phyloP scores from a whole-genome alignment of 2,888 invertebrate genomes.

The Aspidiotus rigidus region DNA sequence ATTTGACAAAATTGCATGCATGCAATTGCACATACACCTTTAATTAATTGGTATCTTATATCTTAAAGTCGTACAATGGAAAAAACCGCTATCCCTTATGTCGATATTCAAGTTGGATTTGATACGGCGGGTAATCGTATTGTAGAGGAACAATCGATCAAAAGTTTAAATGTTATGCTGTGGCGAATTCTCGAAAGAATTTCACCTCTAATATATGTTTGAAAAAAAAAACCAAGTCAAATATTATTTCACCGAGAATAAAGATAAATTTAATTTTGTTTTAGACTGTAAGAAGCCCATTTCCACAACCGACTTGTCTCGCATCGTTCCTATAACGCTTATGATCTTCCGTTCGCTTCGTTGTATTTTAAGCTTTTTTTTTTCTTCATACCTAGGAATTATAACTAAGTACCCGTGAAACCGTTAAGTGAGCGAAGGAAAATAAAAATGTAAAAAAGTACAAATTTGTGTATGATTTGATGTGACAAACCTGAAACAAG shows the following conservation, averaged over 20 bases:
- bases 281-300: background rate
- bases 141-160: background rate
- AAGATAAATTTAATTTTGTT: no score
- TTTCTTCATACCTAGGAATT: background rate
- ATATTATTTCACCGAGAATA: no score
- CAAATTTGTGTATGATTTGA: no score
- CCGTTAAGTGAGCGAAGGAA: background rate
- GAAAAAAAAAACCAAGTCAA: no score
- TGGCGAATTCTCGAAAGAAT: background rate
- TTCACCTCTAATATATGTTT: background rate
- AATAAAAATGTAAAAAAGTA: background rate
- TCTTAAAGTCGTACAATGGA: background rate
- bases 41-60: background rate
- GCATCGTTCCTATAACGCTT: background rate
- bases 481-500: no score
- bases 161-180: background rate
- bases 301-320: slow-evolving; percentile 2
- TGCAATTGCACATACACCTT: no score
- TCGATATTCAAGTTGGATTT: background rate
- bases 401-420: background rate
- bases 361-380: background rate
- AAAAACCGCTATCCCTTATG: background rate
- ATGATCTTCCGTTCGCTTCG: slow-evolving; percentile 2
- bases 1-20: no score
- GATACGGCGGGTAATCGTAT: slow-evolving; percentile 1